Conservation (phyloP, 2,113 vertebrate species). For the Psittacus erithacus region DNA sequence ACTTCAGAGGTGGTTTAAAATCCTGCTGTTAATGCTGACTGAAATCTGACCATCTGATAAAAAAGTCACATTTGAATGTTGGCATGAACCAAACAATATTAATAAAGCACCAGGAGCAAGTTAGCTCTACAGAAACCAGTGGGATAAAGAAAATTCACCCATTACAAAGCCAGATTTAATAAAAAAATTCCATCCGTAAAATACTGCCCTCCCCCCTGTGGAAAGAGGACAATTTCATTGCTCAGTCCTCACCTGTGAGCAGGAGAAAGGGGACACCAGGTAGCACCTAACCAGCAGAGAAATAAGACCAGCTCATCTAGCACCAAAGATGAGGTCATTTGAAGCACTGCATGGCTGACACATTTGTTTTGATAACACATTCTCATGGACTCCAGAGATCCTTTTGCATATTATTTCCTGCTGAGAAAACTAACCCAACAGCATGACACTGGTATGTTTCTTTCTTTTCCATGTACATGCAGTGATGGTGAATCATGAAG, state of each 20-base stretch:
- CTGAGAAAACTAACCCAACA: background rate
- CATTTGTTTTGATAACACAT: background rate
- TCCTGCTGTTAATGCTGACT: background rate
- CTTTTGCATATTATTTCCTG: background rate
- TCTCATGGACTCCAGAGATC: background rate
- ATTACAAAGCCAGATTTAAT: background rate
- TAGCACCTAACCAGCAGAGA: background rate
- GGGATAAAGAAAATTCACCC: background rate
- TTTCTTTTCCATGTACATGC: background rate
- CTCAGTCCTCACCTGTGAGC: background rate
- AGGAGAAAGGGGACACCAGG: background rate
- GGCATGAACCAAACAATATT: background rate
- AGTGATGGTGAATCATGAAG: constrained; percentile 76
- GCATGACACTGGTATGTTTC: background rate
- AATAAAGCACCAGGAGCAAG: background rate
- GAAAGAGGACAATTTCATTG: background rate
- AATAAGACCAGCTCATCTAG: background rate
- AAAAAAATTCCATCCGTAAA: background rate
- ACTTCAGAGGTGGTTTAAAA: background rate
- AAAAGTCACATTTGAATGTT: background rate
- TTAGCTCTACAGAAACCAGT: constrained; percentile 5
- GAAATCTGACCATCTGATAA: background rate
- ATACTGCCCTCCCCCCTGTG: background rate
- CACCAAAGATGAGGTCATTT: background rate
- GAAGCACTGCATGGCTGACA: background rate